phyloP scores from a whole-genome alignment of 2,113 vertebrate species.

The Tretioscincus oriximinensis region DNA sequence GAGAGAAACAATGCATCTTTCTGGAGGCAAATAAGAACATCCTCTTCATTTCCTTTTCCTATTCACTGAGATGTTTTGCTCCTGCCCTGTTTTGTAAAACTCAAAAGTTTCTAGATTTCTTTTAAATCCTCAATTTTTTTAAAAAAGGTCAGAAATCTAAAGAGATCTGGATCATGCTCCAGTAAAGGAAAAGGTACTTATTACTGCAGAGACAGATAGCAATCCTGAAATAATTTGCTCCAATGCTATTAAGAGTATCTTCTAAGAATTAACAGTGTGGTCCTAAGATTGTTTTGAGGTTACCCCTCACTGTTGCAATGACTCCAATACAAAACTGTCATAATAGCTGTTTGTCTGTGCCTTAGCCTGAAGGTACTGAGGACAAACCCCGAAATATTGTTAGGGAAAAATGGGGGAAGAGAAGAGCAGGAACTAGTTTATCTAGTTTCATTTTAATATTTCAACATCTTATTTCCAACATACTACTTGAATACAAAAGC shows the following conservation, averaged over 20 bases:
- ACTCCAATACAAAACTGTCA: neutral
- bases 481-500: neutral
- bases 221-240: neutral
- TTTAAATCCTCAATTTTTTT: neutral
- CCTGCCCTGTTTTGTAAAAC: too few relatives aligned
- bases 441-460: slow-evolving; percentile 5
- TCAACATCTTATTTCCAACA: neutral
- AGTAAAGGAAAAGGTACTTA: neutral
- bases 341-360: neutral
- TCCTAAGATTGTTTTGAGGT: neutral
- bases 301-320: neutral
- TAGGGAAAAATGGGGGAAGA: neutral
- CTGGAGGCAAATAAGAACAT: too few relatives aligned
- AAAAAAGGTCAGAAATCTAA: neutral
- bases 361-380: neutral
- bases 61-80: neutral
- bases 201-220: neutral
- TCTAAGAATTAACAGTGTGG: neutral
- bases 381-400: neutral
- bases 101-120: neutral
- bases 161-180: neutral
- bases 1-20: neutral
- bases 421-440: neutral
- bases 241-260: neutral
- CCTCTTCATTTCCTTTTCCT: too few relatives aligned